Evolutionary conservation across 2,113 vertebrate genomes (phyloP), one percentile per base, ranked within the genome.

Genomic region (Eonycteris spelaea): DNA sequence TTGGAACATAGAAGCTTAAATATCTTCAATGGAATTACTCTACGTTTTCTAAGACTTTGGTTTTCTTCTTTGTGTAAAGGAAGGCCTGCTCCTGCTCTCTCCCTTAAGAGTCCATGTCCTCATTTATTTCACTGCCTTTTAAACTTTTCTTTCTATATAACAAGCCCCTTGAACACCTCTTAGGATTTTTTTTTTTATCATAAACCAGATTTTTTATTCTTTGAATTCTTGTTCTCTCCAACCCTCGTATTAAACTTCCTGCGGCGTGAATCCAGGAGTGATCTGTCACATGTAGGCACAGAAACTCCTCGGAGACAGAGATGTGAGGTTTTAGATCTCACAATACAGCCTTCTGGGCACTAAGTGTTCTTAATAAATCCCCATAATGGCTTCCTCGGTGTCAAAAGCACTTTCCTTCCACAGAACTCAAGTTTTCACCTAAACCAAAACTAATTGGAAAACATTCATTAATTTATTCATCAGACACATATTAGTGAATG

Each of bases 81-180:
- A 89, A 82, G 74, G 59, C 75, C 84, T 75, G 74, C 77, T 94
- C 75, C 70, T 86, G 82, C 83, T 95, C 85, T 92, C 71, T 96
- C 93, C 95, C 95, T 98, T 96, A 96, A 98, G 95, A 97, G 94
- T 79, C 48, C 68, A 55, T 95, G 97, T 96, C 95, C 96, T 97
- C 96, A 96, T 98, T 96, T 97, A 97, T 97, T 96, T 96, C 91
- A 53, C 51, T 91, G 95, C 86, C 89, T 95, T 97, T 96, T 92
- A 96, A 97, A 96, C 93, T 96, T 96, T 96, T 86, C 96, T 95
- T 96, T 96, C 93, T 94, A 65, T 91, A 45, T 89, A 95, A 96
- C 94, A 93, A 98, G 73, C 71, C 95, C 95, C 93, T 97, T 97
- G 95, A 98, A 97, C 80, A 91, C 82, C 89, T 96, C 96, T 97